A percentile compares a stretch with the other conserved stretches of the same genome.
Evolutionary conservation across 2,797 vertebrate genomes (phyloP).

Genomic region (Aeoliscus strigatus): DNA sequence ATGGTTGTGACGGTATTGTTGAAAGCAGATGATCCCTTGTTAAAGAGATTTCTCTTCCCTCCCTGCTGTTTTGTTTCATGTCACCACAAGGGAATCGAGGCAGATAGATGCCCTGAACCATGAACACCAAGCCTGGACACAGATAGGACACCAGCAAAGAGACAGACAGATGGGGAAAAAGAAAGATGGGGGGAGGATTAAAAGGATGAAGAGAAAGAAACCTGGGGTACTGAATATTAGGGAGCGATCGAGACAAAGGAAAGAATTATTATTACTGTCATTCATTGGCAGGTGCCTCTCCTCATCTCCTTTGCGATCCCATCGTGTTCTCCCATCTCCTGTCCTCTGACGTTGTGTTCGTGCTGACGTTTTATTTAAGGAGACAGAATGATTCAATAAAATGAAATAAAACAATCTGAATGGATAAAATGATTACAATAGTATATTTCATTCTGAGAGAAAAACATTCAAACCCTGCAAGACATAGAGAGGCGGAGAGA

Average conservation of each 20-base stretch:
- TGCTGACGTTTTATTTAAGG: too few species aligned
- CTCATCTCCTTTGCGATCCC: too few species aligned
- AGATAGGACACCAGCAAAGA: conserved; percentile 45
- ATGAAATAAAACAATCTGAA: too few species aligned
- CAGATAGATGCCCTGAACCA: conserved; percentile 60
- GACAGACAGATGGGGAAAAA: too few species aligned
- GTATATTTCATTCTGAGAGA: too few species aligned
- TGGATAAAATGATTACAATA: too few species aligned
- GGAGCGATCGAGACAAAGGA: background rate
- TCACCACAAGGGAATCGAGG: conserved; percentile 60
- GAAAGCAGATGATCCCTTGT: conserved; percentile 64
- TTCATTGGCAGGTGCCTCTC: conserved; percentile 20
- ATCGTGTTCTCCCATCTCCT: too few species aligned
- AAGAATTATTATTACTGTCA: conserved; percentile 24
- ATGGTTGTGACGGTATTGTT: conserved; percentile 19
- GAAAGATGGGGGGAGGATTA: too few species aligned
- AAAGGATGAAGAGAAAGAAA: conserved; percentile 7
- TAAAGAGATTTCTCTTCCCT: conserved; percentile 60
- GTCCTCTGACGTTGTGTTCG: too few species aligned
- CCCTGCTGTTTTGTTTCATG: conserved; percentile 41
- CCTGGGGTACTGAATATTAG: background rate
- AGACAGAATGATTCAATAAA: too few species aligned
- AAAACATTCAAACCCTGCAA: too few species aligned
- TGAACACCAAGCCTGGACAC: conserved; percentile 53
- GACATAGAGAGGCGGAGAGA: too few species aligned